phyloP scores from a whole-genome alignment of 2,888 invertebrate genomes.

The Rotaria macrura region DNA sequence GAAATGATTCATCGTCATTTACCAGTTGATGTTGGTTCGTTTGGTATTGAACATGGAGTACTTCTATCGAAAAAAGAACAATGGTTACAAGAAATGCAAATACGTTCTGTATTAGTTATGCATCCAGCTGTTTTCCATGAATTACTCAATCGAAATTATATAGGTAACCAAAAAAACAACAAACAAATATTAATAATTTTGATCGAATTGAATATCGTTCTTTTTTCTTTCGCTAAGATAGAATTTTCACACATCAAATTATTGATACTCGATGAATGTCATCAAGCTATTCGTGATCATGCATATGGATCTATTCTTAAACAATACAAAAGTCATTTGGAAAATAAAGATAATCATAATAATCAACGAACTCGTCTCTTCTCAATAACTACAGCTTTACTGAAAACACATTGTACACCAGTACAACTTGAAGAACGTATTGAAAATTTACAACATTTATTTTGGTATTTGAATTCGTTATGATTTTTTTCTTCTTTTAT shows the following conservation, averaged over 20 bases:
- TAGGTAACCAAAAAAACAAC: neutral
- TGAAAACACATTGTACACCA: constrained; percentile 3
- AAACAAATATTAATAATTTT: no score
- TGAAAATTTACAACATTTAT: neutral
- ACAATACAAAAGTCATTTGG: neutral
- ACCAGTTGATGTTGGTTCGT: neutral
- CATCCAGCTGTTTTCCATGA: constrained; percentile 17
- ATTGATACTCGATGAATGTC: constrained; percentile 11
- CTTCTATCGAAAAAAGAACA: constrained; percentile 14
- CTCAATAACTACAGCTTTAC: neutral
- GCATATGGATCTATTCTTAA: constrained; percentile 7
- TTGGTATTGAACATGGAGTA: constrained; percentile 20
- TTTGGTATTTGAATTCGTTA: neutral
- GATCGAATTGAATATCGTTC: no score
- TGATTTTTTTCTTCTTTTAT: neutral
- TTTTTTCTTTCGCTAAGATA: no score
- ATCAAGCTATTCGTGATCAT: constrained; percentile 22
- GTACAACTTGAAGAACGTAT: neutral
- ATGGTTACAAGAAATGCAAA: constrained; percentile 17
- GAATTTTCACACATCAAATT: constrained; percentile 11
- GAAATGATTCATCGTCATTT: constrained; percentile 18
- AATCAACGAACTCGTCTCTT: neutral
- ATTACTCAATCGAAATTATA: constrained; percentile 11
- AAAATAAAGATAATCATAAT: neutral
- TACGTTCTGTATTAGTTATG: constrained; percentile 2